A percentile compares a stretch with the other conserved stretches of the same genome.
Conservation (phyloP, 2,888 invertebrate species). For the Harpagoxenus sublaevis region DNA sequence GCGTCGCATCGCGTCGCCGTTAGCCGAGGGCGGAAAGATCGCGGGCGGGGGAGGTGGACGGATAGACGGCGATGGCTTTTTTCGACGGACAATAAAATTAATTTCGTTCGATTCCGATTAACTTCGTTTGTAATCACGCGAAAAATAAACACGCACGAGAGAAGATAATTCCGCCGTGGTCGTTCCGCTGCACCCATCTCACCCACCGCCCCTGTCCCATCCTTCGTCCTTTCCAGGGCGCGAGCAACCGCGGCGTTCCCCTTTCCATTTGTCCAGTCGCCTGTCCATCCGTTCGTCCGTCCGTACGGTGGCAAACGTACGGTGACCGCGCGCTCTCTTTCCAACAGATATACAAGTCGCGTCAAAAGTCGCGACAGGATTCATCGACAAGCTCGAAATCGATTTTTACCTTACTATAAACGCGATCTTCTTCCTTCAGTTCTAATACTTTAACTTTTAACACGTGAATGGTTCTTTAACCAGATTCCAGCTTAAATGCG, state of each 20-base stretch:
- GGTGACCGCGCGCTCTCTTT: constrained; percentile 76
- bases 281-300: constrained; percentile 60
- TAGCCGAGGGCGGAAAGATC: constrained; percentile 48
- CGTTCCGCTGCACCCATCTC: constrained; percentile 37
- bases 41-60: constrained; percentile 58
- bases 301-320: constrained; percentile 73
- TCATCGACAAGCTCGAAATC: neutral
- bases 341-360: constrained; percentile 72
- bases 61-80: constrained; percentile 68
- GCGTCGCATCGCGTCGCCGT: constrained; percentile 43
- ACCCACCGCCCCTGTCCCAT: constrained; percentile 29
- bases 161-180: constrained; percentile 73
- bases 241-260: constrained; percentile 61
- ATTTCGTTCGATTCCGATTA: constrained; percentile 86
- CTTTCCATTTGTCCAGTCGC: constrained; percentile 58
- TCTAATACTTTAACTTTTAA: neutral
- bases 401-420: neutral
- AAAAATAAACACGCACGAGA: constrained; percentile 81
- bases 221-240: constrained; percentile 40
- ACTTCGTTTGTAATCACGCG: constrained; percentile 85
- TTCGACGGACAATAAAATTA: constrained; percentile 84
- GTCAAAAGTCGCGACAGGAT: constrained; percentile 33
- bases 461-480: neutral
- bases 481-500: neutral
- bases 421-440: neutral